Percentiles rank a stretch among this genome's conserved stretches.
Conservation (phyloP, 2,113 vertebrate genomes). For the Brevimyrus niger region DNA sequence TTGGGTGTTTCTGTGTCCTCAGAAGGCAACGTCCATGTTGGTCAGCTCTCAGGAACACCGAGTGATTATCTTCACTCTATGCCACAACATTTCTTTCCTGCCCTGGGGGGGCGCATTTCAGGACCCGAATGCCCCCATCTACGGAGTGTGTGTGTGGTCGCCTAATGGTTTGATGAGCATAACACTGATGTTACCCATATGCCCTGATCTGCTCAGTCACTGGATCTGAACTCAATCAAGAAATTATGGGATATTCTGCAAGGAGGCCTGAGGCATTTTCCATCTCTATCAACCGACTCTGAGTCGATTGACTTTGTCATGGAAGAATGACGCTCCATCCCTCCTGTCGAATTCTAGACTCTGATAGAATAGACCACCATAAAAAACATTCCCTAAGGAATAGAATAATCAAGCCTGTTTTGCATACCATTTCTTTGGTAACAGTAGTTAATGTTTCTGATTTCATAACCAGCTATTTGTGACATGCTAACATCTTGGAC, state of each 20-base stretch:
- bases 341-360: background rate
- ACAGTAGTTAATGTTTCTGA: background rate
- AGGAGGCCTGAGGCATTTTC: background rate
- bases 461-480: background rate
- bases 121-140: background rate
- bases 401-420: background rate
- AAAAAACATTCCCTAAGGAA: background rate
- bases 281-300: background rate
- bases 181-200: conserved; percentile 3
- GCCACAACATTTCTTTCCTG: background rate
- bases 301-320: background rate
- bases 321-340: background rate
- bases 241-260: background rate
- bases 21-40: background rate
- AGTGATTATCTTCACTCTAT: background rate
- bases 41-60: background rate
- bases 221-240: background rate
- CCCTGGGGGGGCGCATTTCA: background rate
- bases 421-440: background rate
- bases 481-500: background rate
- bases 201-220: background rate
- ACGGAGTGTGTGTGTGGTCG: background rate
- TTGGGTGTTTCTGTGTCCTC: background rate
- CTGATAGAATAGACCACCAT: background rate
- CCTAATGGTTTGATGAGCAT: background rate